Conservation (phyloP, 2,888 invertebrate genomes). For the Pyrochroa serraticornis region DNA sequence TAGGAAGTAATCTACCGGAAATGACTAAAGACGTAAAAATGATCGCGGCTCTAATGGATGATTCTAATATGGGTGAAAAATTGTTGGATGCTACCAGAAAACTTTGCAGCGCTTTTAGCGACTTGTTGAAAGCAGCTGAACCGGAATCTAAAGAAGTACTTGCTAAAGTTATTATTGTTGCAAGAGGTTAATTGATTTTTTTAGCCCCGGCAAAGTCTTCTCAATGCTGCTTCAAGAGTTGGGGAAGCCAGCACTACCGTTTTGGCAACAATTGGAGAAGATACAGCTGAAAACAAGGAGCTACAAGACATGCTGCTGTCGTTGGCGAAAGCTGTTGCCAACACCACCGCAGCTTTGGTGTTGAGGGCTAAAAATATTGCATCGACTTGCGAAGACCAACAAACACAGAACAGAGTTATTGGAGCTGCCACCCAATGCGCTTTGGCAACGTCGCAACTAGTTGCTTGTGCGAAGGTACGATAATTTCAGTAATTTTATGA, state of each 20-base stretch:
- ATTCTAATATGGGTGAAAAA: constrained; percentile 79
- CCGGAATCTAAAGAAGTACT: constrained; percentile 82
- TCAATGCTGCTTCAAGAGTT: constrained; percentile 94
- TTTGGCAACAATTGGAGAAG: constrained; percentile 90
- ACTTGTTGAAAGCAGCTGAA: constrained; percentile 93
- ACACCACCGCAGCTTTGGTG: constrained; percentile 95
- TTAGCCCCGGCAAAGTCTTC: constrained; percentile 82
- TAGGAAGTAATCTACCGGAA: constrained; percentile 94
- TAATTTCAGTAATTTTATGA: neutral
- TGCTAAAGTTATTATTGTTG: constrained; percentile 6
- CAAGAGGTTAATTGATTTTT: constrained; percentile 54
- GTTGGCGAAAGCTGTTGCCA: constrained; percentile 96
- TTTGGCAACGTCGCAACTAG: constrained; percentile 94
- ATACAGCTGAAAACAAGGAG: constrained; percentile 83
- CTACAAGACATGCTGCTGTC: constrained; percentile 88
- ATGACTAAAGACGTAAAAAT: constrained; percentile 93
- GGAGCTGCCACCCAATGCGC: constrained; percentile 97
- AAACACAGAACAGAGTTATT: constrained; percentile 86
- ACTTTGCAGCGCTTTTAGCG: constrained; percentile 92
- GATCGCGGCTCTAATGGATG: constrained; percentile 94
- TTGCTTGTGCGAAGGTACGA: constrained; percentile 90
- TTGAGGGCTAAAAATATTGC: constrained; percentile 96
- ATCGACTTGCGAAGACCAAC: constrained; percentile 82
- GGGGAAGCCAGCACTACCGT: constrained; percentile 97
- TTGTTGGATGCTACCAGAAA: constrained; percentile 90